A percentile compares a stretch with the other conserved stretches of the same genome.
These are phyloP conservation scores for Tenualosa ilisha DNA, from an alignment of 2,797 vertebrate species.

Conservation along the genomic window DNA sequence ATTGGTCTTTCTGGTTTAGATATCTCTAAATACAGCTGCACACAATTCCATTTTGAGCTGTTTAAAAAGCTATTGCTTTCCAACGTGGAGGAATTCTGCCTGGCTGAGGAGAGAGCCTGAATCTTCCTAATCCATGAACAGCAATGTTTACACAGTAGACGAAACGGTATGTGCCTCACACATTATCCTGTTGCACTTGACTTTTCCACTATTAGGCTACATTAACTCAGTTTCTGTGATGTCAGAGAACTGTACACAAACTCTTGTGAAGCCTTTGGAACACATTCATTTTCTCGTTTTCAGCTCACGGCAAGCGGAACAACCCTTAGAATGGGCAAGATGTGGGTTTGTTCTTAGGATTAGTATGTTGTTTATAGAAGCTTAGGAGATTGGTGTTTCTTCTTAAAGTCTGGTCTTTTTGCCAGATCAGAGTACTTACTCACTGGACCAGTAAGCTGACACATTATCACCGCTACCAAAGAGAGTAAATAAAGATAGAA, in stretches of 20 bases:
- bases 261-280: not conserved
- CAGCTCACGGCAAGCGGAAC: not conserved
- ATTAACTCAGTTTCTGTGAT: not conserved
- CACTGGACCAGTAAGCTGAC: too few relatives aligned
- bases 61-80: not conserved
- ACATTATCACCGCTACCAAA: not conserved
- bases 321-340: not conserved
- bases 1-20: not conserved
- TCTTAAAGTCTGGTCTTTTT: not conserved
- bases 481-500: not conserved
- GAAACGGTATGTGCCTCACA: not conserved
- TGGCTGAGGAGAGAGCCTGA: not conserved
- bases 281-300: not conserved
- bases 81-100: not conserved
- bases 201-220: not conserved
- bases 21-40: not conserved
- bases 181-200: not conserved
- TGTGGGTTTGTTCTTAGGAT: not conserved
- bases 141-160: not conserved
- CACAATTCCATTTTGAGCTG: not conserved
- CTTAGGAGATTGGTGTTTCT: not conserved
- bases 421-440: not conserved
- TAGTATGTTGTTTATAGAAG: not conserved
- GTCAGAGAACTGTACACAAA: not conserved
- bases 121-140: not conserved